These are phyloP conservation scores for Scomberomorus guttatus DNA, from an alignment of 2,797 vertebrate species.

Conservation along the genomic window DNA sequence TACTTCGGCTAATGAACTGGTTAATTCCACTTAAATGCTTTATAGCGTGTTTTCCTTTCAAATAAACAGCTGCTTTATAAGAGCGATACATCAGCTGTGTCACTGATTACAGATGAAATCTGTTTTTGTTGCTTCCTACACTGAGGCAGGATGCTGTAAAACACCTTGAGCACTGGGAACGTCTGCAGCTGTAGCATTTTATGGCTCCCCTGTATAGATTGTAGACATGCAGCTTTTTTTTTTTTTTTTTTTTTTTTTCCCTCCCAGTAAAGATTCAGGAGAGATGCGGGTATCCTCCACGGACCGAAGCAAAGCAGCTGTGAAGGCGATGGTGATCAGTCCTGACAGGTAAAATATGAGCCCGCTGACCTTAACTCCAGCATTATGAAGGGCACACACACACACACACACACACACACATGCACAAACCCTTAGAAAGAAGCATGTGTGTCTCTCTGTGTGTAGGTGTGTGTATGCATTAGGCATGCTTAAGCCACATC, in stretches of 20 bases:
- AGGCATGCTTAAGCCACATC: slow-evolving; percentile 13
- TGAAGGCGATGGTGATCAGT: slow-evolving; percentile 69
- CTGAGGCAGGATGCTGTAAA: slow-evolving; percentile 39
- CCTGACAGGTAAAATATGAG: slow-evolving; percentile 82
- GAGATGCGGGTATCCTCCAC: slow-evolving; percentile 58
- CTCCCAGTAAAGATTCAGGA: slow-evolving; percentile 53
- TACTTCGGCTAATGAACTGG: slow-evolving; percentile 72
- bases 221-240: slow-evolving; percentile 19
- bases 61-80: slow-evolving; percentile 53
- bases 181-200: slow-evolving; percentile 57
- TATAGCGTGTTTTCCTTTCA: slow-evolving; percentile 48
- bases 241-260: too few relatives aligned
- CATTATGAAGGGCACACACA: slow-evolving; percentile 63
- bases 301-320: slow-evolving; percentile 59
- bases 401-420: slow-evolving; percentile 20
- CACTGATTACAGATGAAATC: slow-evolving; percentile 51
- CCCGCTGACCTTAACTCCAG: slow-evolving; percentile 70
- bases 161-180: slow-evolving; percentile 14
- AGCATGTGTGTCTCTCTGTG: background rate
- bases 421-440: slow-evolving; percentile 13
- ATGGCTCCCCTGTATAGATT: slow-evolving; percentile 39
- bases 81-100: slow-evolving; percentile 41
- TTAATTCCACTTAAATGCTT: slow-evolving; percentile 67
- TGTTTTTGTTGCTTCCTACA: slow-evolving; percentile 33
- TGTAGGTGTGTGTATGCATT: background rate